Percentiles rank a stretch among this genome's conserved stretches.
These are phyloP conservation scores for Hyperoplus immaculatus DNA, from an alignment of 2,797 vertebrate genomes.

Conservation along the genomic window DNA sequence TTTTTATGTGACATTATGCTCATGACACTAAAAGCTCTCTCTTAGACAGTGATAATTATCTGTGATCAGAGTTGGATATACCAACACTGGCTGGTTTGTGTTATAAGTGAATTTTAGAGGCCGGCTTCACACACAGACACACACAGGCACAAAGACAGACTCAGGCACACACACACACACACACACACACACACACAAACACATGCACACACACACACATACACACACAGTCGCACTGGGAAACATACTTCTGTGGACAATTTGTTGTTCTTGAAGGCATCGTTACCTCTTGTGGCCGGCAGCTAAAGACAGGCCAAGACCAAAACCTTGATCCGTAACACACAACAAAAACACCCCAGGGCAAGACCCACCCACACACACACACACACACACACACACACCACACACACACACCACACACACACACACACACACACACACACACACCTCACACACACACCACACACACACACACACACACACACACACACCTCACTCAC, in stretches of 20 bases:
- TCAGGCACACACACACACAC: conserved; percentile 25
- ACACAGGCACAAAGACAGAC: conserved; percentile 20
- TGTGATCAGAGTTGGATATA: conserved; percentile 24
- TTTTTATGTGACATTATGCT: conserved; percentile 16
- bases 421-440: conserved; percentile 1
- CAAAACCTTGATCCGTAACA: conserved; percentile 34
- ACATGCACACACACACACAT: conserved; percentile 16
- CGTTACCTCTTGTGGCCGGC: conserved; percentile 51
- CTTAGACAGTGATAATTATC: conserved; percentile 21
- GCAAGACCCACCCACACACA: conserved; percentile 14
- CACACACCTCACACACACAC: conserved; percentile 4
- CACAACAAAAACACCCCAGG: conserved; percentile 20
- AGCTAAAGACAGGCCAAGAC: conserved; percentile 40
- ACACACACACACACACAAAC: conserved; percentile 28
- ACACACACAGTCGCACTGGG: conserved; percentile 17
- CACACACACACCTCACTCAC: neutral
- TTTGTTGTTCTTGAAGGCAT: conserved; percentile 54
- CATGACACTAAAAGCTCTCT: conserved; percentile 49
- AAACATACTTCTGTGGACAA: conserved; percentile 44
- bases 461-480: no score
- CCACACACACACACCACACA: conserved; percentile 3
- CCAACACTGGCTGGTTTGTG: conserved; percentile 4
- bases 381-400: conserved; percentile 5
- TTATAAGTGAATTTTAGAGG: neutral
- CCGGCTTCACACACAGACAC: neutral